Base-by-base conservation (phyloP, 2,113 vertebrate species). In the Myrmophylax atrothorax region DNA sequence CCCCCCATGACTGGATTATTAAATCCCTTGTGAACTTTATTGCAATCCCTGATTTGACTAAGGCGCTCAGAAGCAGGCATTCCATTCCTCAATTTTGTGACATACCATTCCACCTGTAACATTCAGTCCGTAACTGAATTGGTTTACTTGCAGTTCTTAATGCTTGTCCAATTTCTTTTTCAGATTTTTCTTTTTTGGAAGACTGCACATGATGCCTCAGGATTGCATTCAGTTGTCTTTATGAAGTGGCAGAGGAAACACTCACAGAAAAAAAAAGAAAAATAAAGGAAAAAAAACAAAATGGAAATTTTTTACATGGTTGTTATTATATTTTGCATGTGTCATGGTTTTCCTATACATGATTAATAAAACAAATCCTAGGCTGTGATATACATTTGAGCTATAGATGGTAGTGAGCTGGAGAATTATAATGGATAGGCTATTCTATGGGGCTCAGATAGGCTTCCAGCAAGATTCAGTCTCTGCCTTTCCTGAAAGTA, bases 141-240 rank as follows among this genome's bases (percentile, higher is more conserved):
- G 85, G 56, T 93, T 94, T 79, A 46, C 62, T 97, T 95, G 86
- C 37, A 72, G 63, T 93, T 93, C 85, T 81, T 73, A 93, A 80
- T 90, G 63, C 22, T 96, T 73, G 18, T 68, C 31, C 46, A 87
- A 66, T 93, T 94, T 94, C 28, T 40, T 95, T 95, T 93, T 93
- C 40, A 73, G 19, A 31, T 94, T 93, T 74, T 22, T 93, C 75
- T 19, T 92, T 77, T 92, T 74, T 96, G 72, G 80, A 97, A 93
- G 81, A n/a, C 49, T 96, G 82, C 35, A 75, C 67, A 76, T 49
- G 56, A 62, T 77, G 67, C 75, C 93, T 90, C 74, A 26, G 56
- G 89, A 50, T 58, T 90, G 19, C 20, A 58, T 89, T 87, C 62
- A 85, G 25, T 90, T 70, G 18, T 84, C 68, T 94, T 67, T 78